Conservation (phyloP, 64 coral and sea anemone genomes). For the Astreopora myriophthalma region DNA sequence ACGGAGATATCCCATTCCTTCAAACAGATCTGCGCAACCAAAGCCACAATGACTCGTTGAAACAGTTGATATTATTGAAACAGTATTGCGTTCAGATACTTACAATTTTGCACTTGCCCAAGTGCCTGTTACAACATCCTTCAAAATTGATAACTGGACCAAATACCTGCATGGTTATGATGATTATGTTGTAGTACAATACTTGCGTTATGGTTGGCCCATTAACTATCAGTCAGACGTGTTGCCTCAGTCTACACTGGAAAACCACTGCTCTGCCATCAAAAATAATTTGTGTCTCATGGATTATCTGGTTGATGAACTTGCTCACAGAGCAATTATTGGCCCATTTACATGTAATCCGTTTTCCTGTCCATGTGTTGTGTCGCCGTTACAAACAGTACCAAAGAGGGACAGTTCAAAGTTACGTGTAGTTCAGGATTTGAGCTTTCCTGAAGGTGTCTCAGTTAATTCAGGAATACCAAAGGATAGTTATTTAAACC, state of each 20-base stretch:
- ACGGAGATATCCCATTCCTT: too few species aligned
- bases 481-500: too few species aligned
- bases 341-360: constrained; percentile 32
- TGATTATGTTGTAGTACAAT: background rate
- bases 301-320: constrained; percentile 18
- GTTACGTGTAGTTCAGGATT: constrained; percentile 26
- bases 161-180: constrained; percentile 7
- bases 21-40: too few species aligned
- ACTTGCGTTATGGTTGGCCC: constrained; percentile 38
- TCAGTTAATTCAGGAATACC: constrained; percentile 45
- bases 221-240: constrained; percentile 15
- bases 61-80: background rate
- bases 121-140: background rate
- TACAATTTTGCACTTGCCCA: background rate
- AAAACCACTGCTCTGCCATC: constrained; percentile 23
- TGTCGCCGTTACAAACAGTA: constrained; percentile 32
- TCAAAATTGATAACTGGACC: background rate
- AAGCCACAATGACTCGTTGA: constrained; percentile 19
- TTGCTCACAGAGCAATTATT: background rate
- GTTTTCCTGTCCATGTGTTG: constrained; percentile 27
- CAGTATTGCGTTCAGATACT: background rate
- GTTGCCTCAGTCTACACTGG: background rate
- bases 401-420: constrained; percentile 27
- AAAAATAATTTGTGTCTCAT: constrained; percentile 4
- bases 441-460: constrained; percentile 19